A percentile compares a stretch with the other conserved stretches of the same genome.
Conservation (phyloP, 2,797 vertebrate genomes). For the Arctocebus calabarensis region DNA sequence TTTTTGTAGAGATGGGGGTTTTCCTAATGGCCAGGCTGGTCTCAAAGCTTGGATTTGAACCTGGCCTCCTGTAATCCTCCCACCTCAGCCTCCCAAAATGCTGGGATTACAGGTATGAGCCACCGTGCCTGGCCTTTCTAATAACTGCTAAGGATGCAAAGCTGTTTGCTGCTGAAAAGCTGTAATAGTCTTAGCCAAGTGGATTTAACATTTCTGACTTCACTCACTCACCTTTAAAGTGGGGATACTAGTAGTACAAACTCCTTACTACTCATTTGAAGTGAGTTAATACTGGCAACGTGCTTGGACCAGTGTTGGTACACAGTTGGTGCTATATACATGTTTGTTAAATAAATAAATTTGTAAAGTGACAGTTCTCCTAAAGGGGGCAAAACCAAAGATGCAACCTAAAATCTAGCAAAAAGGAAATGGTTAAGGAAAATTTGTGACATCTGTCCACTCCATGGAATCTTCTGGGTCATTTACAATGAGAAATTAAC, state of each 20-base stretch:
- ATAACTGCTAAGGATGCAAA: background rate
- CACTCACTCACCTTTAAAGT: background rate
- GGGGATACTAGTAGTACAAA: background rate
- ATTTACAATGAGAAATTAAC: background rate
- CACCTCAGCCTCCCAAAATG: too few species aligned
- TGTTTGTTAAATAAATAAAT: background rate
- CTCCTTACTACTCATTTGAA: background rate
- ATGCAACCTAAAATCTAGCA: background rate
- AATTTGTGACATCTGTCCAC: background rate
- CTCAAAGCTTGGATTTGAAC: too few species aligned
- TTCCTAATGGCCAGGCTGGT: too few species aligned
- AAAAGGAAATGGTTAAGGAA: background rate
- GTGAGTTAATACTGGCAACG: background rate
- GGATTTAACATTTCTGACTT: background rate
- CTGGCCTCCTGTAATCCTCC: too few species aligned
- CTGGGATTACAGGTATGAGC: too few species aligned
- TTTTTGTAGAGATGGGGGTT: too few species aligned
- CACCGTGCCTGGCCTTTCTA: background rate
- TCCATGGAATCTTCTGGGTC: background rate
- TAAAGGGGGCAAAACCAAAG: background rate
- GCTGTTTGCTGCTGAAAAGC: background rate
- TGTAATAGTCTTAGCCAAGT: rapidly evolving
- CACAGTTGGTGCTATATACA: background rate
- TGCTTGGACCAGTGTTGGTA: rapidly evolving
- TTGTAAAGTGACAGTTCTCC: too few species aligned